Base-by-base conservation (phyloP, 2,113 vertebrate species). In the Hemibates koningsi region DNA sequence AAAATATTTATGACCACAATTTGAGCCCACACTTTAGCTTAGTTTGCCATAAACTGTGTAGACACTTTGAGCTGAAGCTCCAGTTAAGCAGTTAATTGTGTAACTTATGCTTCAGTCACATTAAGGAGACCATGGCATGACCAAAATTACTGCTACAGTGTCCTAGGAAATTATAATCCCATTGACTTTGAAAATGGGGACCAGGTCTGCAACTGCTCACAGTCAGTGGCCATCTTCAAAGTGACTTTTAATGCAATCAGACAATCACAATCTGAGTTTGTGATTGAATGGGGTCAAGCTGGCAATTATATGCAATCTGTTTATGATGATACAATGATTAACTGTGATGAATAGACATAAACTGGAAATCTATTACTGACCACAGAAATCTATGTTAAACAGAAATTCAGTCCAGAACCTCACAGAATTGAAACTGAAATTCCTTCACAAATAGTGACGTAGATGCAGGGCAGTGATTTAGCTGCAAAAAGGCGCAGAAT, bases 211-310 rank as follows among this genome's bases (percentile, higher is more conserved):
- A 63, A 19, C 59, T 63, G 17, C 29, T 63, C 59, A 63, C 59
- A 63, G 59, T 19, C 32, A 1, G 0, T 0, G 32, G 5, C 5
- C 29, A 63, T 63, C 29, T 34, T 19, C 16, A 63, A 63, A 63
- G 59, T 63, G 59, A 34, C 29, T 34, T 63, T 34, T 34, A 63
- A 19, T 34, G 59, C 59, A 63, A 63, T 63, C 59, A 6, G 59
- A 34, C 29, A 3, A 63, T 63, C 59, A 34, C 29, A 11, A 11
- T 19, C 16, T 1, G 2, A 63, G 3, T 63, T 6, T 0, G 59
- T 2, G 59, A 34, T 1, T 34, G 3, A 11, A 34, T 63, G 59
- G 59, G 32, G 29, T 63, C 3, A 0, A 63, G 16, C 29, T 63
- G 16, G 59, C 5, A 1, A 19, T 63, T 63, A 63, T 34, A 2